Percentiles rank a stretch among this genome's conserved stretches.
Evolutionary conservation across 2,888 invertebrate species (phyloP).

Genomic region (Machimus atricapillus): DNA sequence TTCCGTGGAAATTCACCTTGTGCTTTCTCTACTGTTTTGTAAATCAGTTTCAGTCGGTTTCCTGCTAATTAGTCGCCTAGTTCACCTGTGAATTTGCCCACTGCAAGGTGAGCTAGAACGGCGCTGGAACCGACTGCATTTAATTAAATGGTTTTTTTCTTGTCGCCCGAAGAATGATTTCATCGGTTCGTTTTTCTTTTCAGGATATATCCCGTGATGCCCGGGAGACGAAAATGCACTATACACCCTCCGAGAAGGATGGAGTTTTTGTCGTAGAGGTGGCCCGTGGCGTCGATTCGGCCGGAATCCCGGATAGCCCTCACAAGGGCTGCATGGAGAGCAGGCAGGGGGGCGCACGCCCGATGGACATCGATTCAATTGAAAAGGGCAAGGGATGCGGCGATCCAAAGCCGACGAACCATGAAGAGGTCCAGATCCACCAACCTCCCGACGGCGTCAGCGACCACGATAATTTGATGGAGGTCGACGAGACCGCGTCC

Average conservation of each 20-base stretch:
- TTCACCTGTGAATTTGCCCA: neutral
- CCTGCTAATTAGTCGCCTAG: neutral
- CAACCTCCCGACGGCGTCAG: constrained; percentile 56
- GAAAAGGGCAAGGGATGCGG: constrained; percentile 50
- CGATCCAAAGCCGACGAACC: constrained; percentile 47
- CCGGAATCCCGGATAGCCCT: constrained; percentile 58
- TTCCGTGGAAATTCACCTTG: neutral
- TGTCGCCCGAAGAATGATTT: neutral
- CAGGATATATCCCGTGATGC: constrained; percentile 76
- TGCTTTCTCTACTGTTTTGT: neutral
- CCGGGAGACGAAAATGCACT: constrained; percentile 77
- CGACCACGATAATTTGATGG: constrained; percentile 50
- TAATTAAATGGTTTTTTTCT: neutral
- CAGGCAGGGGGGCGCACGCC: constrained; percentile 11
- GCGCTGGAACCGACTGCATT: neutral
- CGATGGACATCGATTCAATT: constrained; percentile 57
- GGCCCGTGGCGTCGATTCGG: constrained; percentile 63
- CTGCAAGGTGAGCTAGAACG: neutral
- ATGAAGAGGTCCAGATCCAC: constrained; percentile 63
- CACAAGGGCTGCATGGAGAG: constrained; percentile 61
- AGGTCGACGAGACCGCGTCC: constrained; percentile 50
- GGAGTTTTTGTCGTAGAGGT: constrained; percentile 79
- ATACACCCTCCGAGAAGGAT: constrained; percentile 73
- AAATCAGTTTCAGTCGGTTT: neutral
- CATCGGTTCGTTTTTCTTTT: constrained; percentile 50